Conservation (phyloP, 2,113 vertebrate species). For the Solea solea region DNA sequence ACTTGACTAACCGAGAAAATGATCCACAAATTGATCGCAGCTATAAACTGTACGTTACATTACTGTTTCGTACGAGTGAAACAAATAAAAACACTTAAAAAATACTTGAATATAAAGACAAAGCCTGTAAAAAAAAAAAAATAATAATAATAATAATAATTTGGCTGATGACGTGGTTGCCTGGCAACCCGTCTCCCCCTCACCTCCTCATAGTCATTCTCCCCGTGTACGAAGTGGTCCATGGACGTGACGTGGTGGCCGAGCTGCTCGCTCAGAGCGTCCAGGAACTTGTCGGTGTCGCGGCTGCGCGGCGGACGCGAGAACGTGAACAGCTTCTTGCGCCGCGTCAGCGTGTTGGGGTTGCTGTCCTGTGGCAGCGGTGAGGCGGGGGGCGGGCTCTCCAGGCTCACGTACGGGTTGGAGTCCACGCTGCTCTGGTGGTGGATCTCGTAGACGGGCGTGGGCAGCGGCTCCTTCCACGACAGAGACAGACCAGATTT, state of each 20-base stretch:
- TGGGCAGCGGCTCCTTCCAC: conserved; percentile 87
- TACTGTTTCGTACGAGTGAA: too few relatives aligned
- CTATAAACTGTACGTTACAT: too few relatives aligned
- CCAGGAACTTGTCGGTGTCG: conserved; percentile 95
- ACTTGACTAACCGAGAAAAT: too few relatives aligned
- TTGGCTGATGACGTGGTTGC: not conserved
- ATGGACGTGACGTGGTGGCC: conserved; percentile 89
- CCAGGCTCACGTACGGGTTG: conserved; percentile 95
- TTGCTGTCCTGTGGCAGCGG: conserved; percentile 65
- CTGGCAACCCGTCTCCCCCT: conserved; percentile 28
- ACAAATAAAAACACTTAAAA: too few relatives aligned
- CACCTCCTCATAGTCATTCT: conserved; percentile 98
- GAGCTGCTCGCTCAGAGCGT: conserved; percentile 93
- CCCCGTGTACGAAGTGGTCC: conserved; percentile 89
- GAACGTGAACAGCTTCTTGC: conserved; percentile 94
- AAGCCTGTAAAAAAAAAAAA: too few relatives aligned
- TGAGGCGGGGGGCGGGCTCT: conserved; percentile 90
- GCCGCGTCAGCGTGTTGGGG: conserved; percentile 82
- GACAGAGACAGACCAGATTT: conserved; percentile 82
- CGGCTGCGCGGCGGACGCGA: conserved; percentile 89
- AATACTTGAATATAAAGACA: too few relatives aligned
- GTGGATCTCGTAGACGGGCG: conserved; percentile 85
- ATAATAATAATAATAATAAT: too few relatives aligned
- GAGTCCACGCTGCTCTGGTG: conserved; percentile 91
- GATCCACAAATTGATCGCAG: too few relatives aligned